Evolutionary conservation across 64 coral and sea anemone genomes (phyloP), one percentile per base, ranked within the genome.

Genomic region (Actinia tenebrosa): DNA sequence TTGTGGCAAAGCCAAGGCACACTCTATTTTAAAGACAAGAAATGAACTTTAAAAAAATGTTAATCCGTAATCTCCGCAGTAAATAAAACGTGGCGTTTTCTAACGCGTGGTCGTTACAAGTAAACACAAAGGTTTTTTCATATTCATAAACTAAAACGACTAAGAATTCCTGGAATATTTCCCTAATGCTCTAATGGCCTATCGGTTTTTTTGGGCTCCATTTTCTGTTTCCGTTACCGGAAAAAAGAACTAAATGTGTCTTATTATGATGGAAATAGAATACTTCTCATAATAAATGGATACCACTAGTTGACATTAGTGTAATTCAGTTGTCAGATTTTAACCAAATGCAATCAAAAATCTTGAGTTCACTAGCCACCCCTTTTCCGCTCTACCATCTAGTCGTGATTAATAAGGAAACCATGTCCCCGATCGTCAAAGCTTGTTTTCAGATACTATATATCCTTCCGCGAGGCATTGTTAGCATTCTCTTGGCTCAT

Each of bases 341-440:
- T 15, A 75, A 42, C 23, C 26, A 81, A 81, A 81, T 1, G 18
- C 27, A 81, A 81, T 81, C 79, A 81, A 53, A 81, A 16, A 81
- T 53, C 79, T 81, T 53, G 79, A 81, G 18, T 45, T 50, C 46
- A 19, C 16, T 27, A 20, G 79, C 45, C 79, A 81, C 79, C 79
- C 79, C 79, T 81, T 81, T 81, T 81, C 79, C 79, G 79, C 20
- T 81, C 53, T 7, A 69, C 43, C 45, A 79, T 18, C 23, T 16
- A 47, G 27, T 37, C 77, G 22, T 81, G 79, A 75, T 75, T 75
- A 75, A 75, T 26, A 75, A 42, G 69, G 69, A 75, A 75, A 75
- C 69, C 69, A 30, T 5, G 27, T 14, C 19, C 30, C 63, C 63
- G 60, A 20, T 71, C 63, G 83, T 10, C 68, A 0, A 7, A 8